These are phyloP conservation scores for Trichacis sp. DNA, from an alignment of 2,888 invertebrate genomes.

Conservation along the genomic window DNA sequence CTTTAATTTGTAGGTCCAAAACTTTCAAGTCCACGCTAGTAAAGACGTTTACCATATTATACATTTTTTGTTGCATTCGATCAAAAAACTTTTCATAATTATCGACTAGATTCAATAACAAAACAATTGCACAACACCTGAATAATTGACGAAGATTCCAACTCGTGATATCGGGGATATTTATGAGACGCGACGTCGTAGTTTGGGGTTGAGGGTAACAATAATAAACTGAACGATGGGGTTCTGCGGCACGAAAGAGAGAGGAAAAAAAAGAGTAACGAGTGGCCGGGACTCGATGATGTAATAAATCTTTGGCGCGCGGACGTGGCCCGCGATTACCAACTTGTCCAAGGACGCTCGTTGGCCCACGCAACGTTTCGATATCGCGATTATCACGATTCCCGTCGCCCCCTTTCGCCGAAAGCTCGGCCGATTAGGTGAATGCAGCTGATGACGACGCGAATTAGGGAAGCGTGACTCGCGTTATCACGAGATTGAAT, in stretches of 20 bases:
- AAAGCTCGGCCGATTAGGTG: conserved; percentile 9
- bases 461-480: conserved; percentile 17
- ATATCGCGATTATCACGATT: conserved; percentile 31
- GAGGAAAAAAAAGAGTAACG: conserved; percentile 26
- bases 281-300: conserved; percentile 30
- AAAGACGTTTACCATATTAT: too few species aligned
- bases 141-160: too few species aligned
- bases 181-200: conserved; percentile 17
- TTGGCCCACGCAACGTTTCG: conserved; percentile 25
- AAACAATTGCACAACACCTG: too few species aligned
- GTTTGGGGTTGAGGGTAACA: conserved; percentile 17
- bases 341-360: conserved; percentile 28
- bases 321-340: conserved; percentile 32
- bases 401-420: conserved; percentile 16
- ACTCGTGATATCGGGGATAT: conserved; percentile 19
- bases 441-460: conserved; percentile 21
- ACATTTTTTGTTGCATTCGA: too few species aligned
- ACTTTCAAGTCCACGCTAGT: too few species aligned
- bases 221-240: conserved; percentile 30
- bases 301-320: conserved; percentile 28
- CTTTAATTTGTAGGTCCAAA: too few species aligned
- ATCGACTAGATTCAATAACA: too few species aligned
- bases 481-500: conserved; percentile 5
- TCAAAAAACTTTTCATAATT: too few species aligned
- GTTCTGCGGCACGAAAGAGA: too few species aligned